phyloP scores from a whole-genome alignment of 2,797 vertebrate species.

The Acrossocheilus wenchowensis region DNA sequence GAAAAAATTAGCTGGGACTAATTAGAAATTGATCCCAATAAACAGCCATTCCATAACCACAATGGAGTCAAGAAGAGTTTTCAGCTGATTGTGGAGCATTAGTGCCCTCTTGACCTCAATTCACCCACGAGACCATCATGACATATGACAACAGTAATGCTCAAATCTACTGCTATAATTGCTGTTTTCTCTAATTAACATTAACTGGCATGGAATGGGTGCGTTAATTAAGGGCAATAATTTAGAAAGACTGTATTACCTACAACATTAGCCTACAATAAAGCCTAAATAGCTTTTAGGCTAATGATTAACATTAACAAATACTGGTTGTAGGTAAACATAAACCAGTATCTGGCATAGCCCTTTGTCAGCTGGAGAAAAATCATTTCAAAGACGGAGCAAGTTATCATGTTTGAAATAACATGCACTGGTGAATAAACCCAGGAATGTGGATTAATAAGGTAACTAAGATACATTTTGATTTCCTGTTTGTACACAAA shows the following conservation, averaged over 20 bases:
- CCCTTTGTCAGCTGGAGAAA: not conserved
- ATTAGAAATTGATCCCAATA: not conserved
- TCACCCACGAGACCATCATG: not conserved
- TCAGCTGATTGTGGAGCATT: not conserved
- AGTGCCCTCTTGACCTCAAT: not conserved
- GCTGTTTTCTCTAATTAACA: not conserved
- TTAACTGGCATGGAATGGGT: not conserved
- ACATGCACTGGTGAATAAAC: not conserved
- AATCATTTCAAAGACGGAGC: not conserved
- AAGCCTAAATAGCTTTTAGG: not conserved
- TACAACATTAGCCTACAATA: not conserved
- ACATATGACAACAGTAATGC: not conserved
- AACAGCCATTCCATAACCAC: not conserved
- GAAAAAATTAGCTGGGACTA: not conserved
- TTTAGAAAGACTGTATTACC: not conserved
- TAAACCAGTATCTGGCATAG: not conserved
- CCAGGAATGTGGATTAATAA: not conserved
- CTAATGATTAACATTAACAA: not conserved
- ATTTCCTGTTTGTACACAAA: not conserved
- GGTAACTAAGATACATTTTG: not conserved
- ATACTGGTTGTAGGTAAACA: not conserved
- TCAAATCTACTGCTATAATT: not conserved
- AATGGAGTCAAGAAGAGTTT: not conserved
- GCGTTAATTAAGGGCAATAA: not conserved
- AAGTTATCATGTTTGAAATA: not conserved